Evolutionary conservation across 2,113 vertebrate genomes (phyloP).

Genomic region (Ammodytes marinus): DNA sequence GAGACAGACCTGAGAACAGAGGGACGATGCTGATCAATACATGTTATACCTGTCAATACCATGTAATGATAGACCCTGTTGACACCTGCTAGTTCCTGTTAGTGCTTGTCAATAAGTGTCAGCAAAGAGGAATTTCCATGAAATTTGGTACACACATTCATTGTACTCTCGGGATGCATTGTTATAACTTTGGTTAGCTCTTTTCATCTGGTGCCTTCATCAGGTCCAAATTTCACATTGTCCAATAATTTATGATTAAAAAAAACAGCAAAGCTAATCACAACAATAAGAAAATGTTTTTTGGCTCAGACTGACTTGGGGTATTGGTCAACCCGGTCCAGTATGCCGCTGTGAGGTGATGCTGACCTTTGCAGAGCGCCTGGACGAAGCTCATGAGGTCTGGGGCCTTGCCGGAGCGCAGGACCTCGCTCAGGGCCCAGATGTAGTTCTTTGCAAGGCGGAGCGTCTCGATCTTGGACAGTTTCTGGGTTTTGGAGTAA

Average conservation of each 20-base stretch:
- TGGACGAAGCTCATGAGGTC: constrained; percentile 97
- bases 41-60: background rate
- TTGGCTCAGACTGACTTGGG: background rate
- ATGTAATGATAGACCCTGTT: background rate
- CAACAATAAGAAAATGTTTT: no score
- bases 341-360: background rate
- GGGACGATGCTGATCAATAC: background rate
- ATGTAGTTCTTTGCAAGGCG: constrained; percentile 99
- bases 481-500: constrained; percentile 99
- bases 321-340: background rate
- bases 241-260: no score
- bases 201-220: no score
- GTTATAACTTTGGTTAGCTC: background rate
- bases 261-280: no score
- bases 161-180: no score
- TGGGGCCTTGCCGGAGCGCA: constrained; percentile 95
- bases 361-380: constrained; percentile 93
- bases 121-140: no score
- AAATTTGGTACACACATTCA: no score
- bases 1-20: constrained; percentile 88
- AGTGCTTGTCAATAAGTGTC: background rate
- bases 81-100: background rate
- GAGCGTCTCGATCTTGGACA: constrained; percentile 98
- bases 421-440: constrained; percentile 96
- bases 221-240: no score